Evolutionary conservation across 2,888 invertebrate species (phyloP), one percentile per base, ranked within the genome.

Genomic region (Drepana falcataria): DNA sequence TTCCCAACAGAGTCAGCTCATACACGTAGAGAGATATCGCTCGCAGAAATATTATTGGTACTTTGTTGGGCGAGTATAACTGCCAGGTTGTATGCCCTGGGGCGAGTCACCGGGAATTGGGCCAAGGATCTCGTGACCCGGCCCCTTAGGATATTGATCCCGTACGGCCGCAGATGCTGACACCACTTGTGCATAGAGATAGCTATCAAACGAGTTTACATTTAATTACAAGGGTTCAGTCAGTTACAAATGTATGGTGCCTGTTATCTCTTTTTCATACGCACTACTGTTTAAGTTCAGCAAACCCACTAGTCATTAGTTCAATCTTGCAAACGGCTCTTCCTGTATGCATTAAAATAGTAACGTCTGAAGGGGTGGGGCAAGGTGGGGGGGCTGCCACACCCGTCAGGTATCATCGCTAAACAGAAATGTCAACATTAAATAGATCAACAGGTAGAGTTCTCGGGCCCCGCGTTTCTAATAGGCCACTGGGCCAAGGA

Each of bases 81-180:
- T 37, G 37, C 3, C 4, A n/a, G 58, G 57, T 60, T 62, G 56
- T 53, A 54, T 53, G 57, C 56, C 63, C 64, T 37, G 61, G 63
- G 66, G 58, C 56, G 55, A 56, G 56, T 58, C 58, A 52, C 47
- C 52, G 53, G 56, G 65, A 81, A 76, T 64, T 76, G 70, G 85
- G 87, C 81, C 87, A 86, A 87, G 87, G 85, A 83, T 82, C 72
- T 68, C 51, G 63, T 68, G 76, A 71, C 76, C 82, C 66, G 77
- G 77, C 65, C 73, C 68, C 61, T 52, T 71, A 66, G 76, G 77
- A 60, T 85, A 83, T 83, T 76, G 84, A 82, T 82, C 83, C 64
- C 69, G 48, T 62, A 58, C 69, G 66, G 66, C 65, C 71, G 71
- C 69, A 68, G 75, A 66, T 66, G 65, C 59, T 58, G 60, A 59